Conservation (phyloP, 1,140 invertebrate genomes). For the Atta cephalotes region DNA sequence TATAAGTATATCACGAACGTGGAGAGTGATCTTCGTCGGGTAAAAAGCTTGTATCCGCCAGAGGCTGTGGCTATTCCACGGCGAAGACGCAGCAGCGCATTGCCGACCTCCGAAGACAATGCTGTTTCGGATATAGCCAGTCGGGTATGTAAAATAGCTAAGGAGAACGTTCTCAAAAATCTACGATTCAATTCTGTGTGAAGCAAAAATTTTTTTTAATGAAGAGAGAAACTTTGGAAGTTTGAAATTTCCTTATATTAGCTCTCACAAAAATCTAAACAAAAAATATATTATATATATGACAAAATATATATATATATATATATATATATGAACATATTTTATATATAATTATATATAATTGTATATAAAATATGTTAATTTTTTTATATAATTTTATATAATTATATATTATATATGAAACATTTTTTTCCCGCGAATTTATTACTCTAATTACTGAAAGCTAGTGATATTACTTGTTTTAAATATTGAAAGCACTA, state of each 20-base stretch:
- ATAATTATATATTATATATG: too few species aligned
- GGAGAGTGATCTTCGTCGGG: conserved; percentile 60
- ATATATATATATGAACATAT: too few species aligned
- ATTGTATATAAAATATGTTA: too few species aligned
- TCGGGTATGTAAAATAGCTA: conserved; percentile 56
- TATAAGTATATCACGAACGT: conserved; percentile 69
- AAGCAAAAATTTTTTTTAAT: neutral
- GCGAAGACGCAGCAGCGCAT: conserved; percentile 66
- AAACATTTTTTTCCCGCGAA: too few species aligned
- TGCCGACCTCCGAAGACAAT: conserved; percentile 69
- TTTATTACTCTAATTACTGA: too few species aligned
- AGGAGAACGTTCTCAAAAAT: neutral
- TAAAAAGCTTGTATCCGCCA: conserved; percentile 33
- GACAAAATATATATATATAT: too few species aligned
- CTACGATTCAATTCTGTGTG: neutral
- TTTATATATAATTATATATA: too few species aligned
- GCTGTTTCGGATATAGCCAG: conserved; percentile 67
- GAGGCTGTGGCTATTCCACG: conserved; percentile 53
- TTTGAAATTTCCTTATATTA: neutral
- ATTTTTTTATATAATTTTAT: too few species aligned
- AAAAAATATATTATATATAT: too few species aligned
- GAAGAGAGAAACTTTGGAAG: neutral
- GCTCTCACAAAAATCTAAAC: neutral
- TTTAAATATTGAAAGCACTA: too few species aligned
- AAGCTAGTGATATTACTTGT: too few species aligned